Base-by-base conservation (phyloP, 2,113 vertebrate genomes). In the Pedetes capensis region DNA sequence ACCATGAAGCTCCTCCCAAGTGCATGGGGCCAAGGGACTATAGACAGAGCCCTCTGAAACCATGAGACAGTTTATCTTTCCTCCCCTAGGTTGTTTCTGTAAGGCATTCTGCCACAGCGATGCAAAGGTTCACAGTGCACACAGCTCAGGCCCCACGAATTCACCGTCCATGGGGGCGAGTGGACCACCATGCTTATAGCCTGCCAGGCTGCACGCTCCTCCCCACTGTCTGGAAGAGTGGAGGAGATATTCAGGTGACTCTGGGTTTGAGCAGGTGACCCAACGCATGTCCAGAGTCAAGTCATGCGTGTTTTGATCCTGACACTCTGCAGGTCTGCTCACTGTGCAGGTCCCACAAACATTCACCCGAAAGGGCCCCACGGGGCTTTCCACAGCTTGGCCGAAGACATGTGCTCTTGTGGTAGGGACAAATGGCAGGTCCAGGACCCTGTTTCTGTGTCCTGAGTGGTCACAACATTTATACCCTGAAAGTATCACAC, bases 401-500 rank as follows among this genome's bases (percentile, higher is more conserved):
- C 17, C 6, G 37, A 8, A 81, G 25, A n/a, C 34, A 42, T 2
- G 8, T 0, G 2, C n/a, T 53, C 44, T 34, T 34, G 14, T 49
- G 25, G 0, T 13, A 47, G 47, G 53, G 53, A n/a, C 34, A 18
- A 25, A 23, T 0, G 32, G 37, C 20, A 12, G 8, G 27, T 32
- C 17, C 17, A 27, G n/a, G 2, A 12, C 14, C 44, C 44, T 51
- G 5, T 9, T 27, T 49, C 42, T 2, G 17, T 6, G 37, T n/a
- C 34, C 57, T 13, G n/a, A 12, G 18, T 25, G 17, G 32, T 44
- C 32, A 32, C 9, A 25, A 72, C 3, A 22, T 13, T 27, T 11
- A 63, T 92, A 92, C 20, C 83, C 71, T 96, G 88, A 96, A 72
- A 72, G 3, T 92, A 96, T 92, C 92, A 96, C n/a, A 69, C 85